Conservation (phyloP, 2,888 invertebrate species). For the Philereme transversata region DNA sequence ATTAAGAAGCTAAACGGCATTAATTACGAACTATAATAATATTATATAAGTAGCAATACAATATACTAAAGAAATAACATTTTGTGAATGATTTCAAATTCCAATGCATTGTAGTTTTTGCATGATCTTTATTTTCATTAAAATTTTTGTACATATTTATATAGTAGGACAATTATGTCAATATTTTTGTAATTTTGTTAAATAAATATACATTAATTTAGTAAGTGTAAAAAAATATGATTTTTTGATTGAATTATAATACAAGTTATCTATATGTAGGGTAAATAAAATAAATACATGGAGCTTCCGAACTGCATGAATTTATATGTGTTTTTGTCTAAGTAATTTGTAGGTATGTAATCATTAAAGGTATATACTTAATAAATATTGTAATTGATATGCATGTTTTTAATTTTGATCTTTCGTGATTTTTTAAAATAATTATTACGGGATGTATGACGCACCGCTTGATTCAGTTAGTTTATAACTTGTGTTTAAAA, state of each 20-base stretch:
- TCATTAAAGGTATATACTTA: background rate
- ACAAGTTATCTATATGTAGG: constrained; percentile 10
- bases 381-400: constrained; percentile 1
- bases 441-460: no score
- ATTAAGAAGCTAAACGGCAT: constrained; percentile 12
- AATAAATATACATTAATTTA: background rate
- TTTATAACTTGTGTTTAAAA: no score
- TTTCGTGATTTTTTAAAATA: no score
- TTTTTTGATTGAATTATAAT: constrained; percentile 24
- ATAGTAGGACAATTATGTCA: background rate
- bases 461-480: no score
- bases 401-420: background rate
- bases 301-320: constrained; percentile 26
- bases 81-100: constrained; percentile 1
- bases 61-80: background rate
- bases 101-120: constrained; percentile 2
- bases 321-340: background rate
- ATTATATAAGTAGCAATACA: background rate
- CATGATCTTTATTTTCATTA: constrained; percentile 14
- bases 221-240: constrained; percentile 25
- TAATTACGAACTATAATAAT: background rate
- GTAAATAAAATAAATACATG: constrained; percentile 30
- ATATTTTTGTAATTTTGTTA: constrained; percentile 7
- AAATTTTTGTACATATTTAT: background rate
- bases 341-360: constrained; percentile 4